Conservation (phyloP, 2,797 vertebrate genomes). For the Pseudopleuronectes americanus region DNA sequence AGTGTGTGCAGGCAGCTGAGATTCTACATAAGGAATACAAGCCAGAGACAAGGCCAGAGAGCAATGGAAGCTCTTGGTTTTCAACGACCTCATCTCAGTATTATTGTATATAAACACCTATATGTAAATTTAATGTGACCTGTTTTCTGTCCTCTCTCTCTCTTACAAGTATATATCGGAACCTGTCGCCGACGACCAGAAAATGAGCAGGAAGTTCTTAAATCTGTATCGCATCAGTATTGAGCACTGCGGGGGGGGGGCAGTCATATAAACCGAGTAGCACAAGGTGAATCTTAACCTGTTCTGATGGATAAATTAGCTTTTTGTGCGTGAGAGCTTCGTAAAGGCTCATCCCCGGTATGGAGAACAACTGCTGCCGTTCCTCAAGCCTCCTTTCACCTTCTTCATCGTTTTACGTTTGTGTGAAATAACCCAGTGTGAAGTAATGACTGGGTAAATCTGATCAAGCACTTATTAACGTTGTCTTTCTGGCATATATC, state of each 20-base stretch:
- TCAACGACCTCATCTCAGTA: slow-evolving; percentile 73
- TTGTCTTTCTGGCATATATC: slow-evolving; percentile 80
- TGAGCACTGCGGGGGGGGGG: slow-evolving; percentile 49
- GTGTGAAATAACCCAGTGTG: slow-evolving; percentile 72
- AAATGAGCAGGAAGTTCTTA: slow-evolving; percentile 44
- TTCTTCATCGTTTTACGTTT: slow-evolving; percentile 73
- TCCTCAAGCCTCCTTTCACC: slow-evolving; percentile 52
- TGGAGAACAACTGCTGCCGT: slow-evolving; percentile 51
- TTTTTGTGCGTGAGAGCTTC: slow-evolving; percentile 36
- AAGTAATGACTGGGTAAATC: slow-evolving; percentile 70
- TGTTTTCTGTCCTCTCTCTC: slow-evolving; percentile 45
- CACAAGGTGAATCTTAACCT: slow-evolving; percentile 48
- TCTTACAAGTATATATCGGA: slow-evolving; percentile 23
- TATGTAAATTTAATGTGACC: slow-evolving; percentile 63
- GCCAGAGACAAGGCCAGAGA: slow-evolving; percentile 73
- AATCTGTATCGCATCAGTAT: slow-evolving; percentile 61
- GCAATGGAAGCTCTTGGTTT: slow-evolving; percentile 65
- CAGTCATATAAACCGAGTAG: slow-evolving; percentile 29
- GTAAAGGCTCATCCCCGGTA: slow-evolving; percentile 25
- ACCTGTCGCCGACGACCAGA: slow-evolving; percentile 39
- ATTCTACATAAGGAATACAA: slow-evolving; percentile 73
- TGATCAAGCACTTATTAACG: slow-evolving; percentile 85
- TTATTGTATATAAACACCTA: slow-evolving; percentile 71
- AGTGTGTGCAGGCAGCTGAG: slow-evolving; percentile 52
- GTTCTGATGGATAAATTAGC: slow-evolving; percentile 31